These are phyloP conservation scores for Apis florea DNA, from an alignment of 1,140 invertebrate species.

Conservation along the genomic window DNA sequence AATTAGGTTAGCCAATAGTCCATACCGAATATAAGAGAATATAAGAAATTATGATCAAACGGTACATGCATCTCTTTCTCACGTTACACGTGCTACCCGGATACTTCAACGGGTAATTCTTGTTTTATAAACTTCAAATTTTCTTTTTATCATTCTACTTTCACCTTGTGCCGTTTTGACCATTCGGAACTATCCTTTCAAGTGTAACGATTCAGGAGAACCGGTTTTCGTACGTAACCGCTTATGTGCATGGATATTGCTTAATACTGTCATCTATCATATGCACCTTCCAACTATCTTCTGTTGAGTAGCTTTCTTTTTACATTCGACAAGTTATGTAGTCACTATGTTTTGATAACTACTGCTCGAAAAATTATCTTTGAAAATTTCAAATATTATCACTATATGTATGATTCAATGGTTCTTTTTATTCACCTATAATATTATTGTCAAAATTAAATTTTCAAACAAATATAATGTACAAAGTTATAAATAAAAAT, in stretches of 20 bases:
- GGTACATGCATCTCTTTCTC: constrained; percentile 18
- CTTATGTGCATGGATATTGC: constrained; percentile 37
- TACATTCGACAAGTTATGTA: neutral
- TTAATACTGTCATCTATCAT: constrained; percentile 27
- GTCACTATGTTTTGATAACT: constrained; percentile 37
- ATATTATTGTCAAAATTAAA: neutral
- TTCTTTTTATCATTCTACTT: constrained; percentile 55
- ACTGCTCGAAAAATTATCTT: neutral
- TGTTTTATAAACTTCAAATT: neutral
- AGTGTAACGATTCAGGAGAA: constrained; percentile 44
- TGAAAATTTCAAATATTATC: neutral
- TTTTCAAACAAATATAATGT: neutral
- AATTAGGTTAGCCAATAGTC: constrained; percentile 54
- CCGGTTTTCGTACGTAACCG: constrained; percentile 45
- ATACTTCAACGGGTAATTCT: neutral
- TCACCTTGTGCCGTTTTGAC: constrained; percentile 43
- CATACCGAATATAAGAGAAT: neutral
- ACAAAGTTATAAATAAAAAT: constrained; percentile 8
- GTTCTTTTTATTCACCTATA: neutral
- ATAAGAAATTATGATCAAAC: neutral
- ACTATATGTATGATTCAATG: neutral
- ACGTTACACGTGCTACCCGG: neutral
- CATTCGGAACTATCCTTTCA: constrained; percentile 43
- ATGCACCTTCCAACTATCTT: constrained; percentile 18
- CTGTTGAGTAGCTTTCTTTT: constrained; percentile 19